Evolutionary conservation across 1,140 invertebrate species (phyloP), one percentile per base, ranked within the genome.

Genomic region (Cydia fagiglandana): DNA sequence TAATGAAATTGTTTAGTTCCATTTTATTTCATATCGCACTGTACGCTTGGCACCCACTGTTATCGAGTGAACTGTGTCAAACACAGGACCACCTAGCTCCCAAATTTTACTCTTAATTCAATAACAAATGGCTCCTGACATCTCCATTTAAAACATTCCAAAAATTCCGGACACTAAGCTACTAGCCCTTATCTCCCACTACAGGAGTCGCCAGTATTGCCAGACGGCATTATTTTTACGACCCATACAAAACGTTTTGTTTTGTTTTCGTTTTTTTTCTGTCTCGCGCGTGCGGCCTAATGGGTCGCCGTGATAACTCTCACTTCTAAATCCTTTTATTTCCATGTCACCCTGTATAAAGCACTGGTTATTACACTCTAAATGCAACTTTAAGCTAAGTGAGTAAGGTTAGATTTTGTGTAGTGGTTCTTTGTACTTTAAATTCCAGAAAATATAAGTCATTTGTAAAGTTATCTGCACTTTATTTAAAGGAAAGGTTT

Each of bases 381-480:
- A 79, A 80, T 56, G 73, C 10, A 81, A 76, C 84, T 74, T 75
- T 88, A 78, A 81, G 2, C 1, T 0, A 0, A 45, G 1, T 38
- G 0, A 0, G 15, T 80, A 81, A 80, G 73, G 75, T 50, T 78
- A 45, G 7, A 77, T 77, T 81, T 81, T 70, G 45, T 30, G 47
- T 68, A 76, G 78, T 28, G n/a, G 15, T 17, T n/a, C 28, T 53
- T 75, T 73, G 73, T 79, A 81, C 80, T 89, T 85, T 81, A 91
- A 88, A 91, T 91, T 90, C 88, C 88, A 84, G 81, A 88, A 70
- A 89, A 89, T 83, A 88, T 90, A 89, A 88, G 87, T 90, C 91
- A 92, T 91, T 92, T 91, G 88, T 92, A 87, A 83, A 90, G 83
- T 88, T 92, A 91, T 92, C 91, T 88, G 88, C 88, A 90, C 91